Evolutionary conservation across 2,888 invertebrate species (phyloP).

Genomic region (Byasa hedistus): DNA sequence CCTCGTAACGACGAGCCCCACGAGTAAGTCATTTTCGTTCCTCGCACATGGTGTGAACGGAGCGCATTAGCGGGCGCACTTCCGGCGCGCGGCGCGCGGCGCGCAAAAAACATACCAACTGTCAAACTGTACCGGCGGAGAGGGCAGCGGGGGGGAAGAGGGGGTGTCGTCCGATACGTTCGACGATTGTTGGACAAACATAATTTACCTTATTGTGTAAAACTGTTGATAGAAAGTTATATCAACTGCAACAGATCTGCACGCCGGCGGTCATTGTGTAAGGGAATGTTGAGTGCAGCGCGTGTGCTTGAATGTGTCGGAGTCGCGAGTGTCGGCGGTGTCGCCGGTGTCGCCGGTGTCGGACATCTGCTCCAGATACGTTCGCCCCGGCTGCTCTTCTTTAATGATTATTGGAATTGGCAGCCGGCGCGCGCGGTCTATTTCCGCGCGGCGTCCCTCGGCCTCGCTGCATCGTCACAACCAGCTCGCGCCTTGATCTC

Average conservation of each 20-base stretch:
- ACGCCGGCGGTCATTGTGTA: no score
- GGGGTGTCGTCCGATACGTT: no score
- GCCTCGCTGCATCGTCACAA: conserved; percentile 36
- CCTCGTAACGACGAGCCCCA: conserved; percentile 44
- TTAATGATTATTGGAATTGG: conserved; percentile 76
- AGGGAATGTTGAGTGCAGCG: no score
- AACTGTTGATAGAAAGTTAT: no score
- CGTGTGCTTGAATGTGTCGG: conserved; percentile 57
- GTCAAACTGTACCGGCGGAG: conserved; percentile 4
- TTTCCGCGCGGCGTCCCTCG: conserved; percentile 60
- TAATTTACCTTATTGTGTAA: no score
- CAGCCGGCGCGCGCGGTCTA: conserved; percentile 60
- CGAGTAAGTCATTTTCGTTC: conserved; percentile 56
- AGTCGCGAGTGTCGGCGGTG: conserved; percentile 33
- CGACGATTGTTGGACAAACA: no score
- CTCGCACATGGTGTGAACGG: conserved; percentile 67
- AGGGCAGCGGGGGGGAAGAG: no score
- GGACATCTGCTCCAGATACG: conserved; percentile 57
- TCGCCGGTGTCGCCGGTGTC: conserved; percentile 32
- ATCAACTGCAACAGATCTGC: no score
- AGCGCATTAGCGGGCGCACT: conserved; percentile 57
- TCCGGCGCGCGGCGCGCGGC: conserved; percentile 54
- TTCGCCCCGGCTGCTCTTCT: conserved; percentile 57
- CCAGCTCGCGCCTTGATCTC: neutral
- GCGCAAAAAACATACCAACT: conserved; percentile 24